Base-by-base conservation (phyloP, 1,140 invertebrate species). In the Sesamia nonagrioides region DNA sequence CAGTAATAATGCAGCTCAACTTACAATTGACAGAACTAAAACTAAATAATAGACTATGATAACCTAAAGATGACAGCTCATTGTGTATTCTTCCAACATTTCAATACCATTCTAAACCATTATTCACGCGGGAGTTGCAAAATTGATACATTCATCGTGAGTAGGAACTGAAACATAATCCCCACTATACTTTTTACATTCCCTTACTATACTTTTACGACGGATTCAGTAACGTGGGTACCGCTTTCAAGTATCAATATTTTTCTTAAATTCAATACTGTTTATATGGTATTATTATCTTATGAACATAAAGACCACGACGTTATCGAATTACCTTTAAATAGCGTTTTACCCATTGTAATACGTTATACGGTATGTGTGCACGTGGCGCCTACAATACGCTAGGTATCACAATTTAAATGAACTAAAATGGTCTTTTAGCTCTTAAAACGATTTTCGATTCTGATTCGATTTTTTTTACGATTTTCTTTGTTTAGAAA, bases 21-120 rank as follows among this genome's bases (percentile, higher is more conserved):
- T 9, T 17, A 52, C 5, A 8, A 9, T 8, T 17, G 27, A 45
- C 17, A n/a, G 45, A 68, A 18, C 21, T 68, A 18, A 27, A 17
- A 60, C 8, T 37, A 68, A 50, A 69, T 33, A 33, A 45, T 18
- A 6, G 40, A 48, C 13, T 15, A 27, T 45, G 4, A 33, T n/a
- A 33, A n/a, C 42, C 21, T 15, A 17, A n/a, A 61, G 8, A 69
- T 42, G 13, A 21, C 50, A 5, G 33, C 33, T 61, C 9, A 61
- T 61, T 61, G 33, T 37, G n/a, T 61, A 37, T 35, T 48, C 63
- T 33, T 68, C 63, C 42, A 48, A 33, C 63, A 48, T 68, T 68
- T 45, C 21, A 27, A 42, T 68, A 68, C 21, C 63, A 11, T 50
- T 45, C 40, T 11, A 42, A 66, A 13, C 42, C 40, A 48, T 45